These are phyloP conservation scores for Chascanopsetta lugubris DNA, from an alignment of 2,113 vertebrate genomes.

Conservation along the genomic window DNA sequence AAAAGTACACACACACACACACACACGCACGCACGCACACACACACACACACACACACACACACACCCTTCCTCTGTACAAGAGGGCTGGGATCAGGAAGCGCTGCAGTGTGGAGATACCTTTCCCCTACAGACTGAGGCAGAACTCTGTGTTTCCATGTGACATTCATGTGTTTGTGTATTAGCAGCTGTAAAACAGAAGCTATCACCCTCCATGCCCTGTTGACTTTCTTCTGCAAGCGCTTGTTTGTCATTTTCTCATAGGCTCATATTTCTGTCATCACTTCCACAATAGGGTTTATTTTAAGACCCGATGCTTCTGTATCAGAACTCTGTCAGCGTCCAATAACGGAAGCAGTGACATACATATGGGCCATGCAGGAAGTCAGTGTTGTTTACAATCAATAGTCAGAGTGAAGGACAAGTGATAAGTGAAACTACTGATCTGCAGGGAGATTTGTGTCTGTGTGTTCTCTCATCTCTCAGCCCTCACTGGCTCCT, in stretches of 20 bases:
- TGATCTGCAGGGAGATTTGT: slow-evolving; percentile 31
- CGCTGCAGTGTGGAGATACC: slow-evolving; percentile 48
- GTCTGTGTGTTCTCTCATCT: slow-evolving; percentile 39
- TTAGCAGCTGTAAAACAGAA: slow-evolving; percentile 6
- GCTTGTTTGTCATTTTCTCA: background rate
- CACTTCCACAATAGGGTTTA: background rate
- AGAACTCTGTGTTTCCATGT: slow-evolving; percentile 10
- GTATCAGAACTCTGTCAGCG: background rate
- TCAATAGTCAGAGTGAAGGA: slow-evolving; percentile 54
- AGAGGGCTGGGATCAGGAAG: slow-evolving; percentile 56
- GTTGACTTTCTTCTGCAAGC: no score
- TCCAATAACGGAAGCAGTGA: background rate
- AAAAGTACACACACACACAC: slow-evolving; percentile 12
- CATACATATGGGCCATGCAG: slow-evolving; percentile 4
- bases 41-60: slow-evolving; percentile 8
- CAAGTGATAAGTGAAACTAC: slow-evolving; percentile 38
- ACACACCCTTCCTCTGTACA: slow-evolving; percentile 58
- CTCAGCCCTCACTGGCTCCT: slow-evolving; percentile 40
- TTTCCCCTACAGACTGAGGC: slow-evolving; percentile 31
- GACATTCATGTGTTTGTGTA: background rate
- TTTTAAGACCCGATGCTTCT: background rate
- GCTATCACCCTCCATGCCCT: background rate
- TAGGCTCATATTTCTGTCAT: background rate
- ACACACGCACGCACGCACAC: slow-evolving; percentile 16
- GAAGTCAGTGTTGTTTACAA: slow-evolving; percentile 52